Evolutionary conservation across 2,888 invertebrate species (phyloP).

Genomic region (Globia sparganii): DNA sequence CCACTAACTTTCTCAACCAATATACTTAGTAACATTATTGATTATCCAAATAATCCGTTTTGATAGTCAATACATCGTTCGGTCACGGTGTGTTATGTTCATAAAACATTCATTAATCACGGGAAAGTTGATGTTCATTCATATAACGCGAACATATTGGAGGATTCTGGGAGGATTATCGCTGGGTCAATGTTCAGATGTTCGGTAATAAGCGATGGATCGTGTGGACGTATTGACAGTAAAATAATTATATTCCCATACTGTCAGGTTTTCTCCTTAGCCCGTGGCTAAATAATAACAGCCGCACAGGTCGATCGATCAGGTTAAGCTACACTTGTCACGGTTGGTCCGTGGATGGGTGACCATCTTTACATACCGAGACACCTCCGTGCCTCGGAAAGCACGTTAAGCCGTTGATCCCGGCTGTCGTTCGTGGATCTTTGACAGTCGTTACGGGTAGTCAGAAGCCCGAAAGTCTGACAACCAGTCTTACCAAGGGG

Average conservation of each 20-base stretch:
- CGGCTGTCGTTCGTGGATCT: too few species aligned
- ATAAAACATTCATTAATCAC: conserved; percentile 71
- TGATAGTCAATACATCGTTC: conserved; percentile 64
- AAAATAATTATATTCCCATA: background rate
- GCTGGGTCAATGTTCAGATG: background rate
- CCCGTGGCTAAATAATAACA: too few species aligned
- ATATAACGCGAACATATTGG: conserved; percentile 53
- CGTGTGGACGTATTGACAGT: background rate
- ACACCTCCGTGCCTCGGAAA: too few species aligned
- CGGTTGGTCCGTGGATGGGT: too few species aligned
- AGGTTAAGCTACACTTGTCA: too few species aligned
- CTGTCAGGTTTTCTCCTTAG: too few species aligned
- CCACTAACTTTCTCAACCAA: background rate
- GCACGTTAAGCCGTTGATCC: too few species aligned
- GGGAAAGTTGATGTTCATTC: conserved; percentile 64
- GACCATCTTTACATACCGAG: too few species aligned
- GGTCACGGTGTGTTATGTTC: conserved; percentile 63
- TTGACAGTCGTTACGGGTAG: too few species aligned
- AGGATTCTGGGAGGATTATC: conserved; percentile 20
- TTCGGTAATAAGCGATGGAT: background rate
- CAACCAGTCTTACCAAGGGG: too few species aligned
- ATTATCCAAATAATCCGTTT: conserved; percentile 62
- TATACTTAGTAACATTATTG: conserved; percentile 59
- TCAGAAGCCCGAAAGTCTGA: too few species aligned
- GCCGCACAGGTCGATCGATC: too few species aligned